Percentiles rank a stretch among this genome's conserved stretches.
phyloP scores from a whole-genome alignment of 1,140 invertebrate genomes.

The Episyrphus balteatus region DNA sequence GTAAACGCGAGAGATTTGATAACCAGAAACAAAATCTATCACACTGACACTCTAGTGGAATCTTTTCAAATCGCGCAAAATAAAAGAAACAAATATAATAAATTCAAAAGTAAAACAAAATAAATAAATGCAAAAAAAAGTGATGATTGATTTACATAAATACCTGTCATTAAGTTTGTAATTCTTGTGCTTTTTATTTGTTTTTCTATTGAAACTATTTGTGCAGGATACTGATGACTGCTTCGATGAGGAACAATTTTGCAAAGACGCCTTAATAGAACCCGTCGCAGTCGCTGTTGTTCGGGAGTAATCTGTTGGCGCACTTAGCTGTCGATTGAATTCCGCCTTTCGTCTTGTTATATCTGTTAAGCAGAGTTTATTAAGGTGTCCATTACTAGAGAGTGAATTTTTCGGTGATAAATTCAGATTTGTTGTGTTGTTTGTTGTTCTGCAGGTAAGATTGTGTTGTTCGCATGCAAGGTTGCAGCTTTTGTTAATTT shows the following conservation, averaged over 20 bases:
- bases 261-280: constrained; percentile 17
- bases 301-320: constrained; percentile 29
- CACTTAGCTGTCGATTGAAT: constrained; percentile 36
- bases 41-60: too few species aligned
- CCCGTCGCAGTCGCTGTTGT: constrained; percentile 16
- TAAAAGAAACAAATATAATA: too few species aligned
- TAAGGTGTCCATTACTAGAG: constrained; percentile 33
- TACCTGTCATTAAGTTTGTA: constrained; percentile 32
- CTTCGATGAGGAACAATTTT: constrained; percentile 21
- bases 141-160: constrained; percentile 3
- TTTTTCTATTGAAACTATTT: constrained; percentile 33
- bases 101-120: too few species aligned
- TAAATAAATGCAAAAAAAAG: not conserved
- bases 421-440: constrained; percentile 13
- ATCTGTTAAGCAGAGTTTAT: constrained; percentile 34
- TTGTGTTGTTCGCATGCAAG: constrained; percentile 4
- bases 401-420: constrained; percentile 31
- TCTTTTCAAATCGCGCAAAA: too few species aligned
- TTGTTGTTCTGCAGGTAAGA: constrained; percentile 5
- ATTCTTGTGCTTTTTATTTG: constrained; percentile 32
- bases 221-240: constrained; percentile 33
- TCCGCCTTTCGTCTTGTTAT: constrained; percentile 34
- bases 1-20: too few species aligned
- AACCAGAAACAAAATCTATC: too few species aligned
- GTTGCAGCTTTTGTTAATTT: constrained; percentile 26